Evolutionary conservation across 2,797 vertebrate species (phyloP).

Genomic region (Thaleichthys pacificus): DNA sequence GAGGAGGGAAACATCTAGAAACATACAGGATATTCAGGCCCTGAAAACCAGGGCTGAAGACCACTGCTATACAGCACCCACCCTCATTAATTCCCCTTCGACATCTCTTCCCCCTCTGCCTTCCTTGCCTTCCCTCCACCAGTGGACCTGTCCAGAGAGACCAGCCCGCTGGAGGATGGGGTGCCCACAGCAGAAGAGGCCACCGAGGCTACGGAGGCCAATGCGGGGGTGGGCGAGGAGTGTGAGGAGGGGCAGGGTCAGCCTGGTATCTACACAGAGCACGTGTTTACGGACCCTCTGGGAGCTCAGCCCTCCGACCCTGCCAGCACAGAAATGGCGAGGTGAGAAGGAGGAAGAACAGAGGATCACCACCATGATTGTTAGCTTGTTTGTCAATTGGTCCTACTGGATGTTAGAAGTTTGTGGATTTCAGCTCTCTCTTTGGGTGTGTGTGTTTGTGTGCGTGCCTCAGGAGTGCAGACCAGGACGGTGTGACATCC

Average conservation of each 20-base stretch:
- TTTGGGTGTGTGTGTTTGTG: neutral
- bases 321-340: conserved; percentile 64
- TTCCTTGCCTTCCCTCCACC: neutral
- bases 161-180: conserved; percentile 70
- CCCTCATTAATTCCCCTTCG: neutral
- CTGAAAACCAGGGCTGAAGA: neutral
- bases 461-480: conserved; percentile 67
- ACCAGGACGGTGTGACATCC: conserved; percentile 70
- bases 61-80: neutral
- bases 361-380: neutral
- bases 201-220: conserved; percentile 89
- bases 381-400: neutral
- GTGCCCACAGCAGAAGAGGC: conserved; percentile 85
- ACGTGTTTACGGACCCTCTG: conserved; percentile 96
- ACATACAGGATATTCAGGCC: too few species aligned
- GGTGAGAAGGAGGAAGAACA: conserved; percentile 51
- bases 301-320: conserved; percentile 83
- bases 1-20: too few species aligned
- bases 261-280: conserved; percentile 94
- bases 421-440: neutral
- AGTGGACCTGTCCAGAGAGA: conserved; percentile 75
- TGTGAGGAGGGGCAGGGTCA: conserved; percentile 80
- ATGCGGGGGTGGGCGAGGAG: conserved; percentile 81
- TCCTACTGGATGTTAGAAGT: too few species aligned
- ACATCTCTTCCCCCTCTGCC: neutral